phyloP scores from a whole-genome alignment of 2,888 invertebrate species.

The Volucella inanis region DNA sequence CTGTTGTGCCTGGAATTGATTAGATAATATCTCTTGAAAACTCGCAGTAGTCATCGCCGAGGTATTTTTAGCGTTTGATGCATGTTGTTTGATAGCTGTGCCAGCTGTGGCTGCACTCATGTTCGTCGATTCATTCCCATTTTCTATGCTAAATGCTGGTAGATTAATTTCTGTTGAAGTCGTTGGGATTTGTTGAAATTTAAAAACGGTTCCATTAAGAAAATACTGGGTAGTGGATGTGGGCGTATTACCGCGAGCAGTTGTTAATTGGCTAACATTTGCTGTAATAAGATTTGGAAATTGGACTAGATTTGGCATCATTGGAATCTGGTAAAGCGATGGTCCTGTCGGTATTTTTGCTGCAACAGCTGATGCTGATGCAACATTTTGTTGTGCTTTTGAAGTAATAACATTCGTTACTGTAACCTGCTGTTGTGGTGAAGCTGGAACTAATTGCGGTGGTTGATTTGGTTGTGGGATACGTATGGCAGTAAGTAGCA shows the following conservation, averaged over 20 bases:
- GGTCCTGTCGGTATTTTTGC: slow-evolving; percentile 75
- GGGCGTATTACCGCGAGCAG: slow-evolving; percentile 76
- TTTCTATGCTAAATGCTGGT: slow-evolving; percentile 52
- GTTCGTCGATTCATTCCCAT: slow-evolving; percentile 60
- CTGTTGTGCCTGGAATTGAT: slow-evolving; percentile 77
- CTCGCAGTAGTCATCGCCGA: slow-evolving; percentile 77
- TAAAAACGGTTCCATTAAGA: slow-evolving; percentile 83
- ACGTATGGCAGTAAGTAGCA: slow-evolving; percentile 85
- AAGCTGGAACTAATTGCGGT: slow-evolving; percentile 66
- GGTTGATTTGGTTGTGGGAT: slow-evolving; percentile 83
- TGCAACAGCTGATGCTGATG: slow-evolving; percentile 64
- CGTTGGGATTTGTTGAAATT: slow-evolving; percentile 78
- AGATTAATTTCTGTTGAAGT: slow-evolving; percentile 34
- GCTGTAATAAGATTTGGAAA: slow-evolving; percentile 86
- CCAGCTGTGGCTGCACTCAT: slow-evolving; percentile 45
- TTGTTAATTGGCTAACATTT: slow-evolving; percentile 76
- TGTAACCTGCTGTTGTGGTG: slow-evolving; percentile 79
- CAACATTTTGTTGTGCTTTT: slow-evolving; percentile 46
- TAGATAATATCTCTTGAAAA: slow-evolving; percentile 79
- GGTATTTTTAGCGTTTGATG: slow-evolving; percentile 59
- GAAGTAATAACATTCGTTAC: slow-evolving; percentile 27
- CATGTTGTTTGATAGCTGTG: slow-evolving; percentile 56
- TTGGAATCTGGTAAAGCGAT: slow-evolving; percentile 85
- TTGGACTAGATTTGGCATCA: slow-evolving; percentile 87
- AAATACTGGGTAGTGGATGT: slow-evolving; percentile 82